Base-by-base conservation (phyloP, 2,888 invertebrate genomes). In the Leptarthrus brevirostris region DNA sequence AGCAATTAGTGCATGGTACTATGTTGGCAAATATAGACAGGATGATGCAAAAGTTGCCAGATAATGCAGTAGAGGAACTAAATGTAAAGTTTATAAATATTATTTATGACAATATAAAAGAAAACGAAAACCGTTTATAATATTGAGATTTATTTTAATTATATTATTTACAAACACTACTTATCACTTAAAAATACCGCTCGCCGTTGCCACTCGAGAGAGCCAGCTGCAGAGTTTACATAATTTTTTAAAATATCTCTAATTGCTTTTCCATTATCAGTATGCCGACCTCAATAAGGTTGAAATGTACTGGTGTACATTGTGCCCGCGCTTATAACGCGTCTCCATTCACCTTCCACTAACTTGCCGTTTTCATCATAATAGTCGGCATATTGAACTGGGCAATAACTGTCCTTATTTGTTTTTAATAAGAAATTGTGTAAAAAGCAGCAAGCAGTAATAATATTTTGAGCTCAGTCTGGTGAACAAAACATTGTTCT, bases 401-500 rank as follows among this genome's bases (percentile, higher is more conserved):
- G 40, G n/a, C 40, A 40, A 12, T 40, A 40, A 12, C 3, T 40
- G 3, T 40, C n/a, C n/a, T 10, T 40, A 40, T 40, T 40, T 40
- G 12, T 10, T 12, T 40, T 40, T 12, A 40, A 40, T 40, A 40
- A 40, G 5, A 8, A 40, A 40, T 40, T 40, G 12, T 40, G 40
- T 12, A 40, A 12, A 40, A 40, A 40, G 12, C 40, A 40, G n/a
- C 40, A 40, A 40, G 30, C 30, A 30, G 10, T 40, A 40, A 40
- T 12, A 40, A 40, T 40, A 8, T 5, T 40, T 12, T 40, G 40
- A 8, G 40, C 30, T 40, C 40, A 8, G n/a, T 40, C 40, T 40
- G 20, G 53, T n/a, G 53, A 53, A 53, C 53, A 53, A 12, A 53
- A 20, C 53, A 53, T 53, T 8, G 20, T 53, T 53, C 8, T 53